Percentiles rank a stretch among this genome's conserved stretches.
Evolutionary conservation across 2,797 vertebrate genomes (phyloP).

Genomic region (Tenualosa ilisha): DNA sequence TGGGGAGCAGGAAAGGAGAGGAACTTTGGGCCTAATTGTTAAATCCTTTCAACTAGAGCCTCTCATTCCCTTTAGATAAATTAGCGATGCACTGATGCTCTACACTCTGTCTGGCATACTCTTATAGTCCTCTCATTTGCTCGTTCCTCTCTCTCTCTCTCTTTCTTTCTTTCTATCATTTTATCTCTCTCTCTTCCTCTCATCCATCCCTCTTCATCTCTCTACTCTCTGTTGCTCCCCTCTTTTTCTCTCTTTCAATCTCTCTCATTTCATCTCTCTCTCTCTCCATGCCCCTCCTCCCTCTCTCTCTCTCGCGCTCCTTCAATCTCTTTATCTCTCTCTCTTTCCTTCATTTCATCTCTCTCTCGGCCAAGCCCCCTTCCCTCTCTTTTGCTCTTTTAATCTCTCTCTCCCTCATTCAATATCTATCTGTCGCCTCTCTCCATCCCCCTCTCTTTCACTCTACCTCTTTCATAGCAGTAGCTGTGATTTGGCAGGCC

Average conservation of each 20-base stretch:
- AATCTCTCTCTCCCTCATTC: not conserved
- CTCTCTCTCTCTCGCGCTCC: no score
- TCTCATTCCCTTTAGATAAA: not conserved
- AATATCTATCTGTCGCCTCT: not conserved
- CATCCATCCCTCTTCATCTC: no score
- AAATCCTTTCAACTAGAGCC: not conserved
- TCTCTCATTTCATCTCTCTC: no score
- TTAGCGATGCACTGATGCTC: not conserved
- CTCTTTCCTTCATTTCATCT: no score
- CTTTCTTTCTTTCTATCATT: no score
- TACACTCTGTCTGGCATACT: not conserved
- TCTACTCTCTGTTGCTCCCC: no score
- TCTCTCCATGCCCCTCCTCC: no score
- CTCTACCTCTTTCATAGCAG: not conserved
- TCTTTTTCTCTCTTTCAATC: no score
- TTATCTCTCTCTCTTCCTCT: not conserved
- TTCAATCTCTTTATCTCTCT: no score
- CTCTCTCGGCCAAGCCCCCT: no score
- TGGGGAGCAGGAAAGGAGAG: not conserved
- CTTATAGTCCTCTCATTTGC: not conserved
- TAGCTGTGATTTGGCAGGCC: not conserved
- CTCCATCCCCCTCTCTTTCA: not conserved
- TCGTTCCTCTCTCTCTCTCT: not conserved
- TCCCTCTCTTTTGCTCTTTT: not conserved
- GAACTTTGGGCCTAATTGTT: not conserved